Evolutionary conservation across 2,888 invertebrate genomes (phyloP), one percentile per base, ranked within the genome.

Genomic region (Trichopoda pennipes): DNA sequence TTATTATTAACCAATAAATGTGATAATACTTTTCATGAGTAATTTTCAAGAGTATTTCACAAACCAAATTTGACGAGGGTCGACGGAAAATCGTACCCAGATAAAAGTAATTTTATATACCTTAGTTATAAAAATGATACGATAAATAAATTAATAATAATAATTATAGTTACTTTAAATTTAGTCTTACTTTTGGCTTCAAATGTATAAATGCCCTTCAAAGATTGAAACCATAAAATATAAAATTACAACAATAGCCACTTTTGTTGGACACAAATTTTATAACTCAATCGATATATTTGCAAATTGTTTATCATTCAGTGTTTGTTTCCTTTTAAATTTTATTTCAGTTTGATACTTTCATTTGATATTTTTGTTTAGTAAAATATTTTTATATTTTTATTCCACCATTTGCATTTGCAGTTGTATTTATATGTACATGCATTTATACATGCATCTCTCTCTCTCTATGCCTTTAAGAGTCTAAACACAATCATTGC

Each of bases 251-350:
- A n/a, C 35, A 28, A 28, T 28, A 6, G 4, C 4, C n/a, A 10
- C 17, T 23, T 35, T 42, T 51, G 38, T 28, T 12, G 3, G 17
- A 35, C 44, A 35, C n/a, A 56, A 35, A 69, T 23, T 47, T 28
- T 3, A 49, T 63, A 56, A 56, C 61, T 58, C 49, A 35, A 58
- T 44, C 6, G 42, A 44, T 19, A 38, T 7, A 32, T 55, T 73
- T 44, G n/a, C 61, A 73, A 74, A 74, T 63, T 55, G 61, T 56
- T 63, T 55, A 47, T 49, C 61, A 74, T 80, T 60, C 68, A 38
- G 23, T 73, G 68, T 68, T 55, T 63, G 42, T 44, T 60, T 75
- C 19, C 64, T 58, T 58, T 64, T 58, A n/a, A 23, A 58, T 58
- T 19, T 49, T 38, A 75, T 75, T 75, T 58, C 32, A 47, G 38